Conservation (phyloP, 2,888 invertebrate species). For the Rosalia funebris region DNA sequence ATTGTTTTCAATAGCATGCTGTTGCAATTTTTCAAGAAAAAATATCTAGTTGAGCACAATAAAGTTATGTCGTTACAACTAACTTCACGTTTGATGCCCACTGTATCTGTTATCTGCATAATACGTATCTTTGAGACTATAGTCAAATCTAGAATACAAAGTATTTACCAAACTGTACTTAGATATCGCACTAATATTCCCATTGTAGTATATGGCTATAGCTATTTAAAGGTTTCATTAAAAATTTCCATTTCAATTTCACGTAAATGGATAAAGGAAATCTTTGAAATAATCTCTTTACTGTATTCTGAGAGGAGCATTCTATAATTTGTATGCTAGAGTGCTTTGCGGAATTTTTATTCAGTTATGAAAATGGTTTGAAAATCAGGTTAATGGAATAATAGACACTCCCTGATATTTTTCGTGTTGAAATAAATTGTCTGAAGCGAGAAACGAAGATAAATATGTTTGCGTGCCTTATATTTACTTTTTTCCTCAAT, state of each 20-base stretch:
- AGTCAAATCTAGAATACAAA: too few relatives aligned
- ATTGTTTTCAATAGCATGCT: too few relatives aligned
- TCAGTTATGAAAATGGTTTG: constrained; percentile 47
- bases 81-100: too few relatives aligned
- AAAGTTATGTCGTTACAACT: too few relatives aligned
- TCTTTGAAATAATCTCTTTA: constrained; percentile 43
- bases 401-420: constrained; percentile 53
- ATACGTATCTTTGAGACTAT: too few relatives aligned
- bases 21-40: too few relatives aligned
- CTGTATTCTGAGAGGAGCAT: constrained; percentile 38
- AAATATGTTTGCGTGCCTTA: constrained; percentile 40
- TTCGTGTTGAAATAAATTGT: constrained; percentile 48
- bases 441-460: constrained; percentile 40
- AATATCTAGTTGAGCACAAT: too few relatives aligned
- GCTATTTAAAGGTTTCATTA: constrained; percentile 41
- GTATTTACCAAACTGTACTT: too few relatives aligned
- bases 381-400: constrained; percentile 55
- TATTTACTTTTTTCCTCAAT: constrained; percentile 26
- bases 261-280: constrained; percentile 40
- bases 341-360: constrained; percentile 49
- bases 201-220: too few relatives aligned
- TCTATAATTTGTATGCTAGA: constrained; percentile 51
- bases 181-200: too few relatives aligned
- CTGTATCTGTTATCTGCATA: too few relatives aligned
- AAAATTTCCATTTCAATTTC: constrained; percentile 46